A percentile compares a stretch with the other conserved stretches of the same genome.
These are phyloP conservation scores for Gephyroberyx darwinii DNA, from an alignment of 2,797 vertebrate species.

Conservation along the genomic window DNA sequence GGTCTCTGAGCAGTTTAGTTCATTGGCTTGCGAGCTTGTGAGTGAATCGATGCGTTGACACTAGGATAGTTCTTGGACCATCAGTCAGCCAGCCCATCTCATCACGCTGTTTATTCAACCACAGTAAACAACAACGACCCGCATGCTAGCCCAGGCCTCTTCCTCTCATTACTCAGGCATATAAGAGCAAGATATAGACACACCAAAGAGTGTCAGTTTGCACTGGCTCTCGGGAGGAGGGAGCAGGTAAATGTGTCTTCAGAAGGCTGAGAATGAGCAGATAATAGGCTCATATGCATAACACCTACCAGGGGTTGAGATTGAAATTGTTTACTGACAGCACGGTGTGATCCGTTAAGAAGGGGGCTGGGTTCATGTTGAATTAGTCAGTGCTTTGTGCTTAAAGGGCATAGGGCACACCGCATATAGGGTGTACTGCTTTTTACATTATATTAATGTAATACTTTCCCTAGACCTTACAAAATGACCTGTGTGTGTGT, in stretches of 20 bases:
- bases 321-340: slow-evolving; percentile 53
- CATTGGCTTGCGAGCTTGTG: slow-evolving; percentile 37
- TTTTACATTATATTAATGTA: slow-evolving; percentile 33
- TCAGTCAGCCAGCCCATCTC: slow-evolving; percentile 73
- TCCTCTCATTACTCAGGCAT: slow-evolving; percentile 64
- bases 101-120: slow-evolving; percentile 74
- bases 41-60: slow-evolving; percentile 72
- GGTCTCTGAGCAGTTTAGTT: slow-evolving; percentile 56
- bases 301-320: slow-evolving; percentile 67
- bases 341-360: slow-evolving; percentile 66
- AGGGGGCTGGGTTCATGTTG: slow-evolving; percentile 47
- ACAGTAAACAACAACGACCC: slow-evolving; percentile 71
- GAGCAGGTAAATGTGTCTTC: slow-evolving; percentile 51
- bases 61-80: slow-evolving; percentile 49
- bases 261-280: slow-evolving; percentile 60
- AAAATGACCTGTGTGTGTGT: background rate
- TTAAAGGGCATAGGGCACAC: slow-evolving; percentile 39
- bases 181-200: slow-evolving; percentile 44
- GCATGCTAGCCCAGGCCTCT: slow-evolving; percentile 53
- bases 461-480: slow-evolving; percentile 4
- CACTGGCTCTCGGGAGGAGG: slow-evolving; percentile 29
- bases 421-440: slow-evolving; percentile 30
- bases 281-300: slow-evolving; percentile 81
- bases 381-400: slow-evolving; percentile 56
- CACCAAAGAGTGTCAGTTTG: slow-evolving; percentile 28